Base-by-base conservation (phyloP, 2,888 invertebrate species). In the Cephus pygmeus region DNA sequence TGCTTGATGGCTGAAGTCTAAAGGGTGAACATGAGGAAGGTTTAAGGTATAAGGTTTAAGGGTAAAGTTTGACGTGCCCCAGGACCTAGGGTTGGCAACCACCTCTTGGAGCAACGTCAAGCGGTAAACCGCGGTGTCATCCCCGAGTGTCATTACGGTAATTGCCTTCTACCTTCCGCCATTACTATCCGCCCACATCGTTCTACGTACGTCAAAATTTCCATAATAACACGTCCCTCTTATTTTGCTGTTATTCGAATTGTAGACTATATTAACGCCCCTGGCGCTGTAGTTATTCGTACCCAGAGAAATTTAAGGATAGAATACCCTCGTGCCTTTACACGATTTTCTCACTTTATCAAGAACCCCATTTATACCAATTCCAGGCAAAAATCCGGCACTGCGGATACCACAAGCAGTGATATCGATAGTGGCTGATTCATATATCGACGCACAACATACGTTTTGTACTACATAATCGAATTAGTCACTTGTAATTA, bases 61-160 rank as follows among this genome's bases (percentile, higher is more conserved):
- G 6, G 71, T 34, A 15, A 71, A 71, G 69, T 35, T 76, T 56
- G 73, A 23, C 73, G 40, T 34, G n/a, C 4, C 35, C n/a, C 23
- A 34, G 30, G 34, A 73, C 73, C 73, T 23, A 73, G 73, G 33
- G 15, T 76, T 12, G 71, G 33, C 31, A 23, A 76, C 3, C 33
- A 35, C 23, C 40, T 71, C 71, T 71, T 15, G 31, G 23, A 71
- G 71, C 23, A 71, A 71, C 71, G 71, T 71, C 71, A 31, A 68
- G 79, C 75, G 81, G 82, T 80, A 82, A 82, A 83, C 83, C 83
- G 81, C 82, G 78, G 76, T 80, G 83, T 83, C 83, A 83, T 83
- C 80, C 81, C 76, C 77, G 75, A 80, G 80, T 80, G 82, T 82
- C 83, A 84, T 83, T 83, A 80, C 79, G 81, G 82, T 83, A 84